Base-by-base conservation (phyloP, 2,888 invertebrate genomes). In the Heliconius erato region DNA sequence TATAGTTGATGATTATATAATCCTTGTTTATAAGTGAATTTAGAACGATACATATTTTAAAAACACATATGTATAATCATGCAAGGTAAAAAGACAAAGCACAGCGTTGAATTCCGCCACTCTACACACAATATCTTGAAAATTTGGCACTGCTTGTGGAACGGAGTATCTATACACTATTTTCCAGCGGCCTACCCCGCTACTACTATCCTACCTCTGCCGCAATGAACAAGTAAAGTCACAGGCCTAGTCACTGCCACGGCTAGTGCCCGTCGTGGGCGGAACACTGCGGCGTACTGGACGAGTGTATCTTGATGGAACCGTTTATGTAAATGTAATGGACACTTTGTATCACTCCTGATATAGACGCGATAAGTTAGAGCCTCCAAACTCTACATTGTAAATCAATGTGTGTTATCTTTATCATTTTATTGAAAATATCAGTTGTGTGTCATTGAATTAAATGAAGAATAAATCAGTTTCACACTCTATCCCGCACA, bases 301-400 rank as follows among this genome's bases (percentile, higher is more conserved):
- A 19, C 28, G 5, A 26, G 28, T 67, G 16, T 59, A 49, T 78
- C 77, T 78, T n/a, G 74, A 68, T 28, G 71, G n/a, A 59, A 63
- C 63, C 82, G 82, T 80, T 82, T 82, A 82, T 82, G 82, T 77
- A 80, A 82, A 82, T 82, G 63, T 63, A 79, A 82, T 80, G 65
- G 59, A 67, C 76, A 35, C 71, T 82, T 80, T 77, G 80, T 65
- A 77, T 77, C 78, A 19, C 63, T 14, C 16, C 72, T 35, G 76
- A 44, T 74, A 44, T 68, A 67, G 74, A 28, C 79, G 59, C 44
- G 82, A 82, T 82, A 44, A 68, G 69, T 81, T 19, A 74, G n/a
- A 68, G 54, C 16, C 54, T 59, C n/a, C 19, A 59, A 23, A 40
- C 26, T 71, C 28, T 35, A 63, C 76, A 23, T 28, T 74, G 74